These are phyloP conservation scores for Papilio machaon DNA, from an alignment of 1,140 invertebrate species.

Conservation along the genomic window DNA sequence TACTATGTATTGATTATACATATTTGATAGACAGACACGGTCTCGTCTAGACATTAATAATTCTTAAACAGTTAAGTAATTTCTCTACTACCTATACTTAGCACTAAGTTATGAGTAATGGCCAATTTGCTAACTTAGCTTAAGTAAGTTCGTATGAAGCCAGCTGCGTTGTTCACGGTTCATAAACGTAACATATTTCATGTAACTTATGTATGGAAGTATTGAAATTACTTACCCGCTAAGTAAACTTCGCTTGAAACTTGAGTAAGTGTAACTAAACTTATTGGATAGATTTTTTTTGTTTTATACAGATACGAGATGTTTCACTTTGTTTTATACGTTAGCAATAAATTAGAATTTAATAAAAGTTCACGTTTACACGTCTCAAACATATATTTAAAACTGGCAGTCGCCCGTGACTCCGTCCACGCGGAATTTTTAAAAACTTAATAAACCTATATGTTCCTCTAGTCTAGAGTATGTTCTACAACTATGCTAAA, in stretches of 20 bases:
- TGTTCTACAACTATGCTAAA: too few species aligned
- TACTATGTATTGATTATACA: too few species aligned
- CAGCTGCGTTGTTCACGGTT: conserved; percentile 8
- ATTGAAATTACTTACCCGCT: not conserved
- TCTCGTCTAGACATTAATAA: not conserved
- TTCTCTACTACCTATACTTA: conserved; percentile 6
- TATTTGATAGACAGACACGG: not conserved
- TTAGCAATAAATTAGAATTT: not conserved
- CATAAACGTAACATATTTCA: conserved; percentile 6
- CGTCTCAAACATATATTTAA: too few species aligned
- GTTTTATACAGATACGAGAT: not conserved
- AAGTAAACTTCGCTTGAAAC: not conserved
- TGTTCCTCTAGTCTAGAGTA: too few species aligned
- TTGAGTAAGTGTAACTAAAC: too few species aligned
- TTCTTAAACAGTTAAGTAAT: not conserved
- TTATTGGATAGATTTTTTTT: not conserved
- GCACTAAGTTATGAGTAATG: conserved; percentile 19
- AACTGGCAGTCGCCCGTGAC: too few species aligned
- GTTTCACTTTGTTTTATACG: not conserved
- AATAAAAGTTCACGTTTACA: not conserved
- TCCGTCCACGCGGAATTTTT: too few species aligned
- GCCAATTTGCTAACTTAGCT: conserved; percentile 10
- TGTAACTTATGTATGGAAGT: not conserved
- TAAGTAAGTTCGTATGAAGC: conserved; percentile 14
- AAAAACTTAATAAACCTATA: too few species aligned